phyloP scores from a whole-genome alignment of 2,888 invertebrate genomes.

The Drosophila limbata region DNA sequence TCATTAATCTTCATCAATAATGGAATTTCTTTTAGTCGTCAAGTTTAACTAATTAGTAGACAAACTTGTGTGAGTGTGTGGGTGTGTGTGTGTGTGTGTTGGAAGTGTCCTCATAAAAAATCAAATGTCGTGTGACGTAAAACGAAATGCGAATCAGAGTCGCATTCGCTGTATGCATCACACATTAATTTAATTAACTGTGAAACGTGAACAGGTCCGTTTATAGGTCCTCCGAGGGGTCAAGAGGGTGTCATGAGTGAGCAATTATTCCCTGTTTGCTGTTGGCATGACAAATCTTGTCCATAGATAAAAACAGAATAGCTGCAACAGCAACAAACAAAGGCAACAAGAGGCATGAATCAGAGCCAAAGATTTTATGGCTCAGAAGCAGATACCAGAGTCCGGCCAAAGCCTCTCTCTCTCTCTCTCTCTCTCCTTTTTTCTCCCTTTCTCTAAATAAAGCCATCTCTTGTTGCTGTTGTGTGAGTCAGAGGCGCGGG shows the following conservation, averaged over 20 bases:
- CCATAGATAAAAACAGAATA: slow-evolving; percentile 57
- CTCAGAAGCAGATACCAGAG: slow-evolving; percentile 18
- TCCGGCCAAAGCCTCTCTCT: slow-evolving; percentile 13
- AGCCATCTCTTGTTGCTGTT: background rate
- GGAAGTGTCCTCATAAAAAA: slow-evolving; percentile 26
- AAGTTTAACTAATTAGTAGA: slow-evolving; percentile 18
- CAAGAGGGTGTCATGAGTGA: slow-evolving; percentile 41
- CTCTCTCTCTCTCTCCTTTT: background rate
- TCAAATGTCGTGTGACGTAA: slow-evolving; percentile 52
- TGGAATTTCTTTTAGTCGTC: background rate
- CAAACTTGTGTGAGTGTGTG: background rate
- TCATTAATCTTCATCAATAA: slow-evolving; percentile 31
- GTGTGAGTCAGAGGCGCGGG: slow-evolving; percentile 59
- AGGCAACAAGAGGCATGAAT: slow-evolving; percentile 52
- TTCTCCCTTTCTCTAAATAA: background rate
- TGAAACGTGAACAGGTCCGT: slow-evolving; percentile 30
- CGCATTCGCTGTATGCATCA: slow-evolving; percentile 48
- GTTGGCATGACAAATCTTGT: slow-evolving; percentile 66
- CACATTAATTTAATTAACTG: slow-evolving; percentile 75
- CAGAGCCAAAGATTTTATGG: slow-evolving; percentile 50
- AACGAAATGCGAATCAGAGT: slow-evolving; percentile 40
- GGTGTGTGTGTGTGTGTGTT: slow-evolving; percentile 1
- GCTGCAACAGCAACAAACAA: slow-evolving; percentile 11
- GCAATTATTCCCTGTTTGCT: slow-evolving; percentile 59
- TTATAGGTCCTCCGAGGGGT: slow-evolving; percentile 18